Conservation (phyloP, 2,888 invertebrate genomes). For the Ashinkailepas kermadecensis region DNA sequence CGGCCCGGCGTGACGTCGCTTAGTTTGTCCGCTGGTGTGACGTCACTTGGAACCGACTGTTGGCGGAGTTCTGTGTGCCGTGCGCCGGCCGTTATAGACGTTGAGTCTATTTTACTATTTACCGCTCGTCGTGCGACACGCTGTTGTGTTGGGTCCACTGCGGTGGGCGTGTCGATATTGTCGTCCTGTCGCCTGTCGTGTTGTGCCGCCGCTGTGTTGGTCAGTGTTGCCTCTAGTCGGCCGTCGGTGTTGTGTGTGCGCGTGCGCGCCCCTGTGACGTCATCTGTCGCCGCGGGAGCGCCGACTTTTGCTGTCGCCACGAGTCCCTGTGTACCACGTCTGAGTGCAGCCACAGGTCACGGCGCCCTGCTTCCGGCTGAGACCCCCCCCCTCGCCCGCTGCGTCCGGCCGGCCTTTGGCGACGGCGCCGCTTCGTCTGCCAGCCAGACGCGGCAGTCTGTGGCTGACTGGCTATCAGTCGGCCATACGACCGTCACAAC, state of each 20-base stretch:
- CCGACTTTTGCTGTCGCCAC: too few relatives aligned
- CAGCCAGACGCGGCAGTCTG: too few relatives aligned
- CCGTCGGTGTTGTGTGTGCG: background rate
- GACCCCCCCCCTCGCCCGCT: background rate
- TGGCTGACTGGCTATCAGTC: too few relatives aligned
- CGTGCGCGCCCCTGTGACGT: background rate
- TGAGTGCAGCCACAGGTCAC: background rate
- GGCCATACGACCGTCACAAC: too few relatives aligned
- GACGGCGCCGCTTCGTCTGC: too few relatives aligned
- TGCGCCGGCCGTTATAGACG: background rate
- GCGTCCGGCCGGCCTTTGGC: background rate
- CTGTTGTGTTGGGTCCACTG: background rate
- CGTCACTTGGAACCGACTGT: too few relatives aligned
- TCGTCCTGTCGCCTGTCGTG: background rate
- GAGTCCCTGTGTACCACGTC: too few relatives aligned
- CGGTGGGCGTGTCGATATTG: background rate
- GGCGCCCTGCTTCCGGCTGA: background rate
- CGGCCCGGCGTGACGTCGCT: too few relatives aligned
- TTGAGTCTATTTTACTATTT: conserved; percentile 14
- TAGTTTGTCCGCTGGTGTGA: too few relatives aligned
- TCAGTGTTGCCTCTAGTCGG: background rate
- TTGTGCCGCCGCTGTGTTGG: background rate
- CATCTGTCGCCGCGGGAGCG: too few relatives aligned
- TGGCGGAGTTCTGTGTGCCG: background rate
- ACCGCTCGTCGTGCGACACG: background rate